These are phyloP conservation scores for Phalloptychus januarius DNA, from an alignment of 2,797 vertebrate species.

Conservation along the genomic window DNA sequence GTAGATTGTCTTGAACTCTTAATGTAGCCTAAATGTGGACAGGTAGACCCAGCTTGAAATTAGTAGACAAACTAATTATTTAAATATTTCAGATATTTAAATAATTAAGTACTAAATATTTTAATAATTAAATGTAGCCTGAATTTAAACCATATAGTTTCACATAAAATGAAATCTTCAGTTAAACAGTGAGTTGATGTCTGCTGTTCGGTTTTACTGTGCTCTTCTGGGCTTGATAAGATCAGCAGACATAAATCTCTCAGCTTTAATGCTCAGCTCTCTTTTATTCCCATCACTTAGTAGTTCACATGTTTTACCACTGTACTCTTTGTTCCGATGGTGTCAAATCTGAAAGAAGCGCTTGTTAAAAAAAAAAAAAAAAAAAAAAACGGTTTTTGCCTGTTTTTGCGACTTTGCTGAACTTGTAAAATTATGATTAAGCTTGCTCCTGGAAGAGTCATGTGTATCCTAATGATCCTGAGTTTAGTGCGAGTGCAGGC, in stretches of 20 bases:
- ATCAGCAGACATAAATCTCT: slow-evolving; percentile 37
- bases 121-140: background rate
- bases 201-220: slow-evolving; percentile 10
- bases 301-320: slow-evolving; percentile 18
- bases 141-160: background rate
- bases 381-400: slow-evolving; percentile 13
- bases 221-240: slow-evolving; percentile 3
- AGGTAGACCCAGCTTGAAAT: background rate
- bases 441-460: background rate
- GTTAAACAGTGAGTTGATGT: background rate
- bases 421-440: background rate
- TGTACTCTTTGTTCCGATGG: slow-evolving; percentile 33
- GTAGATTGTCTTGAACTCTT: slow-evolving; percentile 1
- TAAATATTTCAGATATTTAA: background rate
- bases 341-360: slow-evolving; percentile 39
- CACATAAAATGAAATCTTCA: background rate
- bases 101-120: background rate
- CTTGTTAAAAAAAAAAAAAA: slow-evolving; percentile 27
- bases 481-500: background rate
- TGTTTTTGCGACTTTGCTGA: background rate
- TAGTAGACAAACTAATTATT: background rate
- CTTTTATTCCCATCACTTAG: slow-evolving; percentile 34
- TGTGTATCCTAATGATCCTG: background rate
- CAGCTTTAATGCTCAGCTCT: slow-evolving; percentile 33
- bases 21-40: background rate